Evolutionary conservation across 2,113 vertebrate genomes (phyloP).

Genomic region (Phyllostomus discolor): DNA sequence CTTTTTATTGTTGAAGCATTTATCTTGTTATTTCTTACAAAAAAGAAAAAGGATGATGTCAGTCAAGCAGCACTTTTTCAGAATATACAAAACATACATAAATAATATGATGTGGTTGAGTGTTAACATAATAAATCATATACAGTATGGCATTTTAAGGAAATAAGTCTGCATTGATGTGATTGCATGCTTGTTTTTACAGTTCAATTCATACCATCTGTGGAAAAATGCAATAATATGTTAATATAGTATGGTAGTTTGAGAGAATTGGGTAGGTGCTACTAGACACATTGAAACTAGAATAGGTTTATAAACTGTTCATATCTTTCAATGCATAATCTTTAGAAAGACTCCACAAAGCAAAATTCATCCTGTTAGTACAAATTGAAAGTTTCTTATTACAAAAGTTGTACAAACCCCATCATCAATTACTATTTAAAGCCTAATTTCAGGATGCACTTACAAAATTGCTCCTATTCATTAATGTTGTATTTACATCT

Average conservation of each 20-base stretch:
- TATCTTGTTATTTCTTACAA: constrained; percentile 84
- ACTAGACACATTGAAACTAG: constrained; percentile 87
- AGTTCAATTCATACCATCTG: constrained; percentile 86
- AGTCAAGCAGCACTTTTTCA: constrained; percentile 87
- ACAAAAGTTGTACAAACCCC: constrained; percentile 71
- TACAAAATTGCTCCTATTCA: constrained; percentile 75
- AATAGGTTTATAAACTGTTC: constrained; percentile 86
- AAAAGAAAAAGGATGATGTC: constrained; percentile 83
- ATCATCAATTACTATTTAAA: constrained; percentile 60
- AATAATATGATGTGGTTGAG: constrained; percentile 89
- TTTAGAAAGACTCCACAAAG: constrained; percentile 78
- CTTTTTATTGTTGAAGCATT: constrained; percentile 78
- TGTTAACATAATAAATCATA: constrained; percentile 91
- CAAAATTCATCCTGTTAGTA: constrained; percentile 78
- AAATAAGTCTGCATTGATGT: constrained; percentile 90
- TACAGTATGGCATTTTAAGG: constrained; percentile 90
- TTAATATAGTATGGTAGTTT: constrained; percentile 89
- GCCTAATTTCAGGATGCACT: constrained; percentile 78
- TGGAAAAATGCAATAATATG: constrained; percentile 91
- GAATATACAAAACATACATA: constrained; percentile 87
- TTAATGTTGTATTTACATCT: constrained; percentile 56
- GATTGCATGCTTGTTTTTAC: constrained; percentile 90
- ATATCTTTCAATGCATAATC: constrained; percentile 81
- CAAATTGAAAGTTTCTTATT: constrained; percentile 78
- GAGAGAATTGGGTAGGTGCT: constrained; percentile 88